A percentile compares a stretch with the other conserved stretches of the same genome.
Conservation (phyloP, 2,888 invertebrate species). For the Erebia palarica region DNA sequence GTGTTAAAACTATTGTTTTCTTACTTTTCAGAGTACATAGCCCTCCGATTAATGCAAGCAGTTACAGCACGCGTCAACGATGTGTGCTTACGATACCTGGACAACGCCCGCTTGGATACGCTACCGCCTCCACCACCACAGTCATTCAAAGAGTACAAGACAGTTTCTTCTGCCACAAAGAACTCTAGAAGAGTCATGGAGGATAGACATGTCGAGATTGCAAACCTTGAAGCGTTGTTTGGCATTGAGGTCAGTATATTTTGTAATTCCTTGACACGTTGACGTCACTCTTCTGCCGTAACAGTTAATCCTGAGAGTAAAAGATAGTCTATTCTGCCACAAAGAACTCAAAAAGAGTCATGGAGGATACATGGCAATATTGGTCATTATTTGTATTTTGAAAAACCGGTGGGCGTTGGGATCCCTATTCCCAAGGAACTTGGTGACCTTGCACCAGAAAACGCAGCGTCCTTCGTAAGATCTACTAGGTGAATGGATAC, state of each 20-base stretch:
- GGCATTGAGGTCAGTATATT: constrained; percentile 85
- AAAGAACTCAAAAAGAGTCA: neutral
- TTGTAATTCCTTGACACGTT: neutral
- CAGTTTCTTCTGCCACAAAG: constrained; percentile 87
- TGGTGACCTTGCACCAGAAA: no score
- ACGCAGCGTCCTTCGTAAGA: no score
- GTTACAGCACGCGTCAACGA: constrained; percentile 88
- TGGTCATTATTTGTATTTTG: neutral
- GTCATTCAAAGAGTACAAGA: constrained; percentile 73
- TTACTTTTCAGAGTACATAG: constrained; percentile 85
- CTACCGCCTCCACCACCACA: constrained; percentile 84
- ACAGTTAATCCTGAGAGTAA: neutral
- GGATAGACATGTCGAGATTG: constrained; percentile 92
- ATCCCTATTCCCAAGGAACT: no score
- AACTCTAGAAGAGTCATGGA: constrained; percentile 95
- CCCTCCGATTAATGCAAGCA: constrained; percentile 88
- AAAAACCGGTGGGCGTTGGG: no score
- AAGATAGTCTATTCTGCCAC: neutral
- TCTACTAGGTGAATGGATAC: no score
- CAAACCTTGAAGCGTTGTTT: constrained; percentile 91
- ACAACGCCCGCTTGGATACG: constrained; percentile 85
- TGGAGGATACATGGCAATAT: neutral
- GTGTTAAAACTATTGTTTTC: neutral
- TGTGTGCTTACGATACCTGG: constrained; percentile 86
- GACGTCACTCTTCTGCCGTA: neutral